These are phyloP conservation scores for Nomia melanderi DNA, from an alignment of 1,140 invertebrate genomes.

Conservation along the genomic window DNA sequence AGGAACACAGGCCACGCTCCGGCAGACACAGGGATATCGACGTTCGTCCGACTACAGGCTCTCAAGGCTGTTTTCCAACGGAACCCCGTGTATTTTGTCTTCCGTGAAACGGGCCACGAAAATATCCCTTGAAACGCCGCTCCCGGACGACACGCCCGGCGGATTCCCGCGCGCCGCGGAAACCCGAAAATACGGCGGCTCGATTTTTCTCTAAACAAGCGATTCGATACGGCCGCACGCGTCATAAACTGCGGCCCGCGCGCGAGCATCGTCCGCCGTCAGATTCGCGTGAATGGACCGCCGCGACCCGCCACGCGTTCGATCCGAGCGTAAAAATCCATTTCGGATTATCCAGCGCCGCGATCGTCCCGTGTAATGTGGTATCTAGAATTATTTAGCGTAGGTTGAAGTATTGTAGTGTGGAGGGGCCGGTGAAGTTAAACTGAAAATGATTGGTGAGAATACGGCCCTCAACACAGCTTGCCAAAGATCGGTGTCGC, in stretches of 20 bases:
- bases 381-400: too few species aligned
- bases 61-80: constrained; percentile 23
- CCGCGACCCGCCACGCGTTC: background rate
- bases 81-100: constrained; percentile 12
- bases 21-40: constrained; percentile 31
- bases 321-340: constrained; percentile 7
- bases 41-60: constrained; percentile 21
- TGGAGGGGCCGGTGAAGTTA: too few species aligned
- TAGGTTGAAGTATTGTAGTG: too few species aligned
- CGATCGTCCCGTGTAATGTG: background rate
- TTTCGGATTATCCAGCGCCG: constrained; percentile 1
- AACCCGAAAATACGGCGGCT: background rate
- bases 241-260: background rate
- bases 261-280: background rate
- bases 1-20: constrained; percentile 1
- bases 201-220: constrained; percentile 4
- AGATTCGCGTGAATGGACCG: background rate
- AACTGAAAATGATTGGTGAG: too few species aligned
- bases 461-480: too few species aligned
- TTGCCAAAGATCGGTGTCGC: too few species aligned
- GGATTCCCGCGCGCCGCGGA: too few species aligned
- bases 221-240: background rate
- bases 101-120: constrained; percentile 3
- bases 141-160: too few species aligned
- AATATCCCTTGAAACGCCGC: background rate